Base-by-base conservation (phyloP, 2,113 vertebrate species). In the Caretta caretta region DNA sequence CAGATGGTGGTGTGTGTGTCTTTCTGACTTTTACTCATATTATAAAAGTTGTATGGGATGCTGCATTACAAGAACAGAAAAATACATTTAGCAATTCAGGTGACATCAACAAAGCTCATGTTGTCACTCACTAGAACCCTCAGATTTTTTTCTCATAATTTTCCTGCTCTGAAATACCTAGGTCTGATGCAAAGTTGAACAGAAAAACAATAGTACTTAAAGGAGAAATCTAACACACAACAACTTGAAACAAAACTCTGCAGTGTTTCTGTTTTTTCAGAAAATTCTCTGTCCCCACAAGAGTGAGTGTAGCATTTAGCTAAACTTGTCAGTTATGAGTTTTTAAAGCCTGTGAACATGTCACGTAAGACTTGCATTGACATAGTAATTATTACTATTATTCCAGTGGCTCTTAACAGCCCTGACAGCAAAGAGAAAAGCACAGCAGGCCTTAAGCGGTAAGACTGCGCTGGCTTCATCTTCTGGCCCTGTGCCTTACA, bases 31-130 rank as follows among this genome's bases (percentile, higher is more conserved):
- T 95, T 95, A 93, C 94, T 93, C 86, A 88, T 91, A 93, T 62
- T 95, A 91, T 90, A 95, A 91, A 96, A 92, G 91, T 94, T 91
- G 92, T 95, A 95, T 78, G 89, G 69, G 83, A 89, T 9, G 92
- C 85, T 91, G 84, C 93, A 88, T 95, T 96, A 72, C 94, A 93
- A 91, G 96, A 96, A 92, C 89, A 96, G 96, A 91, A 96, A 93
- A 96, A 93, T 95, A 95, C 94, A 94, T 97, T 98, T 96, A 96
- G 95, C 84, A 80, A 97, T 97, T 96, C 96, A 96, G 97, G 46
- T 16, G 2, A 84, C 93, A 96, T 92, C 93, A 85, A 95, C 95
- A 93, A 94, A 94, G 95, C 89, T 95, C 93, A 35, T 94, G 89
- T 94, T 98, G 97, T 97, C 96, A 96, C 93, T 96, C 96, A 96